Evolutionary conservation across 2,113 vertebrate genomes (phyloP).

Genomic region (Eonycteris spelaea): DNA sequence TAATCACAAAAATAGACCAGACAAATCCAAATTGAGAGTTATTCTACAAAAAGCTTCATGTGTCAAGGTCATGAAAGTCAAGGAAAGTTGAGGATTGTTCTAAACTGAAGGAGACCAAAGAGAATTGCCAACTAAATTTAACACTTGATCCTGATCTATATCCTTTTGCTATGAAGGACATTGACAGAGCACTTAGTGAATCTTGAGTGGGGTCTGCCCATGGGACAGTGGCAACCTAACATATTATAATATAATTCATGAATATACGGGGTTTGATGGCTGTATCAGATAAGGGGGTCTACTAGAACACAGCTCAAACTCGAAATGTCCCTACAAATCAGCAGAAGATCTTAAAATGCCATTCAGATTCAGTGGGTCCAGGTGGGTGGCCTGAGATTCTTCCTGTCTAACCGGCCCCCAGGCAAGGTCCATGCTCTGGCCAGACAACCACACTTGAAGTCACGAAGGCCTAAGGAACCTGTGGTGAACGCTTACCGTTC

Average conservation of each 20-base stretch:
- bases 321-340: not conserved
- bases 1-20: not conserved
- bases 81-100: not conserved
- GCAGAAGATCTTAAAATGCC: not conserved
- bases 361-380: not conserved
- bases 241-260: too few relatives aligned
- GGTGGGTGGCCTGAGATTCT: not conserved
- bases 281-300: not conserved
- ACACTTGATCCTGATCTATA: not conserved
- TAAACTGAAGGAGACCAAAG: not conserved
- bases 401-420: not conserved
- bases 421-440: not conserved
- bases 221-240: not conserved
- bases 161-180: not conserved
- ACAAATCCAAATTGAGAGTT: not conserved
- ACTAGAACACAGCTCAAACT: not conserved
- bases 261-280: not conserved
- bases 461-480: not conserved
- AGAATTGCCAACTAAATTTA: fast-evolving
- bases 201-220: not conserved
- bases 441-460: too few relatives aligned
- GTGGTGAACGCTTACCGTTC: not conserved
- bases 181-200: not conserved
- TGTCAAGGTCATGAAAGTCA: not conserved
- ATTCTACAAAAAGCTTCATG: not conserved